These are phyloP conservation scores for Penaeus chinensis DNA, from an alignment of 1,140 invertebrate genomes.

Conservation along the genomic window DNA sequence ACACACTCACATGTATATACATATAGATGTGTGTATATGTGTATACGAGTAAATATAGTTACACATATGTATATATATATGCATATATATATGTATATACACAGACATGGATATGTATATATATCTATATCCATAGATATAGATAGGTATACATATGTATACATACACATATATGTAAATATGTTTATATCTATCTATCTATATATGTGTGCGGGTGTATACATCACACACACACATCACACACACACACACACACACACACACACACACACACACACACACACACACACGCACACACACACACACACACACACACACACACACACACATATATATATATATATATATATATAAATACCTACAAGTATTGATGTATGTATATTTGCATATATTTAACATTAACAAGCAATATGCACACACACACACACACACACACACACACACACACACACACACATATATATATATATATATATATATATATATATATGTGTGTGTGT, in stretches of 20 bases:
- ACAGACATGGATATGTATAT: too few species aligned
- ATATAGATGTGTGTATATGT: too few species aligned
- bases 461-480: constrained; percentile 9
- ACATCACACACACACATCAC: too few species aligned
- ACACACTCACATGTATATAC: too few species aligned
- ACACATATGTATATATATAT: not conserved
- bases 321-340: not conserved
- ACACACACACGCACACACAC: not conserved
- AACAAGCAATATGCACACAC: too few species aligned
- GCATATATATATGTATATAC: too few species aligned
- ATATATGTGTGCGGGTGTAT: not conserved
- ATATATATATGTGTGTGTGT: too few species aligned
- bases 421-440: too few species aligned
- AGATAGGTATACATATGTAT: too few species aligned
- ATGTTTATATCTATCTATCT: not conserved
- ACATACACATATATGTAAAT: not conserved
- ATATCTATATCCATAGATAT: too few species aligned
- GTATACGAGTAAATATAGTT: too few species aligned
- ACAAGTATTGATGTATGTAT: not conserved
- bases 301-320: not conserved
- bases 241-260: not conserved
- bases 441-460: not conserved
- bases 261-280: too few species aligned
- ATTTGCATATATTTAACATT: constrained; percentile 4
- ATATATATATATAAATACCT: not conserved